Evolutionary conservation across 2,888 invertebrate species (phyloP), one percentile per base, ranked within the genome.

Genomic region (Phortica okadai): DNA sequence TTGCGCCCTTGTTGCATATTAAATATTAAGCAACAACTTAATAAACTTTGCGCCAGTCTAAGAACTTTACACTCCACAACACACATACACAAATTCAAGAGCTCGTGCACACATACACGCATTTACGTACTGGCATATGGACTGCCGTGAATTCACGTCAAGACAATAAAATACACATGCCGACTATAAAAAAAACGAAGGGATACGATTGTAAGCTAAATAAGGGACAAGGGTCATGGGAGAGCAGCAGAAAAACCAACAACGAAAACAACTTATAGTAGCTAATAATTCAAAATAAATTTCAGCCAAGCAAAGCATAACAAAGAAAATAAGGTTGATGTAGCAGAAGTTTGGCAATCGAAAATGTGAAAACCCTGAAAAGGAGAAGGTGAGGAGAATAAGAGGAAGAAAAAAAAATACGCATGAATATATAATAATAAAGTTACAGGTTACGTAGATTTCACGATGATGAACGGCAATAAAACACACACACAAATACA

Each of bases 371-470:
- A 70, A 75, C 58, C 33, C 8, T 45, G 73, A 62, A 44, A 50
- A 10, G 50, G n/a, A 66, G 10, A 50, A 16, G 67, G 44, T 66
- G 25, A 67, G 70, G 78, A n/a, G 33, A 44, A 45, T n/a, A 5
- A 41, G 56, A 21, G 74, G 78, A 76, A 79, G 76, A 81, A 78
- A 75, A 75, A 78, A 70, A 76, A 67, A 77, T 50, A 80, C 80
- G 79, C 83, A 82, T 56, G 70, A 70, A 70, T 70, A 54, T 25
- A 42, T 70, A 66, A 54, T 66, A 74, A 74, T 74, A 74, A 74
- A 74, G 54, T 74, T 66, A 42, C 54, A 74, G 11, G 74, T 74
- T 66, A 64, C 64, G 62, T 72, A 62, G 10, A 62, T 62, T n/a
- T 16, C 21, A 16, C 25, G 21, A 62, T 72, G 75, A 62, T 76